Evolutionary conservation across 2,797 vertebrate genomes (phyloP), one percentile per base, ranked within the genome.

Genomic region (Enteromius afrohamiltoni): DNA sequence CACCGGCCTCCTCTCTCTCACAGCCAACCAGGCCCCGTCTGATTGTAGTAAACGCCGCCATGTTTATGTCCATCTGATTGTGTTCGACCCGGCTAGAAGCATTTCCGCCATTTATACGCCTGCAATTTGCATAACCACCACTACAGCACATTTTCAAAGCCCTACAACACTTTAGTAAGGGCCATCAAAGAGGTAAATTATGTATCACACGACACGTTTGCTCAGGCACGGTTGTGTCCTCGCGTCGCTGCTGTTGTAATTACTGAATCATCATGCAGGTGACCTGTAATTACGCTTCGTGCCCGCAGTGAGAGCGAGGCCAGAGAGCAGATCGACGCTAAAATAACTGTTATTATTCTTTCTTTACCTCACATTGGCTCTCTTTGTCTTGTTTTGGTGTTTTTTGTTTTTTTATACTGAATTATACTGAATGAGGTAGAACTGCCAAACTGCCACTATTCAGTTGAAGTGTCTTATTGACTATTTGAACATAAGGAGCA

Each of bases 261-360:
- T 94, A 93, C 92, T 89, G 90, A 92, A 92, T 93, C 90, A 92
- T 88, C 90, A 91, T 90, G 91, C 86, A 86, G 85, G 83, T 91
- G 93, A 94, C 91, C 93, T 90, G 91, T 92, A 92, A 95, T 95
- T 93, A 94, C 87, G 89, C 89, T 86, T 90, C 91, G 89, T 90
- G 92, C 91, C 90, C 90, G 91, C 68, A 77, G 91, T 89, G 90
- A 90, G 70, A 91, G 89, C 68, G 88, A 88, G 91, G 90, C 91
- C 91, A 91, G 88, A 65, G 91, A 89, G 90, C 87, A 74, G 90
- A 88, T 89, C 58, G 87, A 83, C 85, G 80, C 89, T 91, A 92
- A 93, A 93, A 95, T 94, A 94, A 95, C 93, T 90, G 90, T 93
- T 93, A 94, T 94, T 94, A 94, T 91, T 93, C 40, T 92, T 64